Conservation (phyloP, 2,888 invertebrate genomes). For the Drosophila mercatorum region DNA sequence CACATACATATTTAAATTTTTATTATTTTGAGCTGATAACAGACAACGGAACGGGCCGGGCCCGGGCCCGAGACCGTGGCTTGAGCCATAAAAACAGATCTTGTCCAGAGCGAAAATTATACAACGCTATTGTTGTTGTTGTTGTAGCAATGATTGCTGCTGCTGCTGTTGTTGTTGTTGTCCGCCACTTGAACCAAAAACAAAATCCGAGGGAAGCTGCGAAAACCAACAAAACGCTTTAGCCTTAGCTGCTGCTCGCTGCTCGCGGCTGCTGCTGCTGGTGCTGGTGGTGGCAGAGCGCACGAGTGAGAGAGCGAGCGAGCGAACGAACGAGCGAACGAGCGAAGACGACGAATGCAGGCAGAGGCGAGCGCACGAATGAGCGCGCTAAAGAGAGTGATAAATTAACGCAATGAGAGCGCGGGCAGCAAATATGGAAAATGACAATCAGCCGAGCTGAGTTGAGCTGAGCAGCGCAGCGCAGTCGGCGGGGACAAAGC, state of each 20-base stretch:
- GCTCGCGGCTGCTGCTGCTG: slow-evolving; percentile 7
- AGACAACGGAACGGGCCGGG: slow-evolving; percentile 65
- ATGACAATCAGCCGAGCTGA: slow-evolving; percentile 64
- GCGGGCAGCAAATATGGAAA: slow-evolving; percentile 55
- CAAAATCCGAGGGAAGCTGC: slow-evolving; percentile 73
- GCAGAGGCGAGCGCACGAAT: slow-evolving; percentile 7
- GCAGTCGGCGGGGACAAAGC: slow-evolving; percentile 27
- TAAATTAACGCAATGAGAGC: slow-evolving; percentile 52
- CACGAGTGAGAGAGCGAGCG: slow-evolving; percentile 8
- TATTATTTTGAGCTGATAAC: slow-evolving; percentile 81
- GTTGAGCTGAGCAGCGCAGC: no score
- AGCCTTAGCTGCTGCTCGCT: slow-evolving; percentile 41
- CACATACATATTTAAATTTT: slow-evolving; percentile 75
- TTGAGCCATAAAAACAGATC: slow-evolving; percentile 80
- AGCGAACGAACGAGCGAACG: background rate
- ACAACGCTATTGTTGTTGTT: slow-evolving; percentile 34
- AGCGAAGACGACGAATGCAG: slow-evolving; percentile 28
- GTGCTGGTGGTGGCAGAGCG: slow-evolving; percentile 42
- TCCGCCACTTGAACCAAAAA: slow-evolving; percentile 76
- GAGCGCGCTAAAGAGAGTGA: slow-evolving; percentile 36
- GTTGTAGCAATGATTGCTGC: background rate
- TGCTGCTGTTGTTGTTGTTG: slow-evolving; percentile 4
- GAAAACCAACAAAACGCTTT: slow-evolving; percentile 60
- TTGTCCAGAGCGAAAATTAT: slow-evolving; percentile 76
- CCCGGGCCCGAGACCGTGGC: slow-evolving; percentile 56